Evolutionary conservation across 2,113 vertebrate species (phyloP), one percentile per base, ranked within the genome.

Genomic region (Phrynosoma blainvillii): DNA sequence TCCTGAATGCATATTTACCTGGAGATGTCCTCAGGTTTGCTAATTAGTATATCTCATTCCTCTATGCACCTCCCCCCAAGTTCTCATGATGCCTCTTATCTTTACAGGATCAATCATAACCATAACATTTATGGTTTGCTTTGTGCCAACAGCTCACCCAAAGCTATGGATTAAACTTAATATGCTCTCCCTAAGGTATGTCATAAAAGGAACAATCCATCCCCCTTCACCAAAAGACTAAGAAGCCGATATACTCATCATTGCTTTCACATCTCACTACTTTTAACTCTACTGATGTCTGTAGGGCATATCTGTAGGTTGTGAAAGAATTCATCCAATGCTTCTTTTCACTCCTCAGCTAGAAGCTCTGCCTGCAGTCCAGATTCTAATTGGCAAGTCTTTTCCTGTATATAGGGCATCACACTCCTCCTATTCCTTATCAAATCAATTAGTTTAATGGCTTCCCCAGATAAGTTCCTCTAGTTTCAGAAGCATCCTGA

Each of bases 171-270:
- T 5, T 47, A 76, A 30, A 77, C 84, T 92, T 82, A 47, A 90
- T 77, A 85, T 5, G 16, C 76, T 89, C 89, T 36, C 85, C 86
- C 62, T 92, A 95, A 95, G 92, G 88, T 85, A 92, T 90, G 91
- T 91, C 6, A 42, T 77, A 66, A 68, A 66, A 91, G 92, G 91
- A 88, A 91, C 47, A 71, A 89, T 89, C 20, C 7, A 5, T n/a
- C 56, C 23, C 10, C 36, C 88, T 88, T 86, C 71, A 89, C 86
- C 2, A 59, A 76, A 75, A 89, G 18, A 27, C 40, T 36, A 21
- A 20, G 59, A 65, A 84, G 93, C 65, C 92, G 88, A 90, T 84
- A 62, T 84, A 13, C 87, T 89, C 86, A 1, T 9, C 4, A 90
- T 59, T 80, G 32, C 18, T 62, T 92, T 78, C 65, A 92, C 75